Conservation (phyloP, 2,888 invertebrate genomes). For the Tanypteryx hageni region DNA sequence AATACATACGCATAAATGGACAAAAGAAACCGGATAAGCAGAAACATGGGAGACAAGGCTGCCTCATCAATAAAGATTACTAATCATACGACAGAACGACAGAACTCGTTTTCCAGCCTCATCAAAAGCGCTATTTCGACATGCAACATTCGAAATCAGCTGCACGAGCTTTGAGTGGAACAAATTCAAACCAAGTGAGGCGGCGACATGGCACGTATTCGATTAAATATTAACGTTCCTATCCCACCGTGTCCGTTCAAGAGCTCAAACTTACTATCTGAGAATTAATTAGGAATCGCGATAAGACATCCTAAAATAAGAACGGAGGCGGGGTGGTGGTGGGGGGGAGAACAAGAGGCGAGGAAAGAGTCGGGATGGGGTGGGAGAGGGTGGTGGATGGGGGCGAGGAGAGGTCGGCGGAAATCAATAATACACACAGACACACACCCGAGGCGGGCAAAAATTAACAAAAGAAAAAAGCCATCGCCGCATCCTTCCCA, state of each 20-base stretch:
- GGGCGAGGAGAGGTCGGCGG: background rate
- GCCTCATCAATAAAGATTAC: no score
- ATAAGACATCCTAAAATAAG: background rate
- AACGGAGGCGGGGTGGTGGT: background rate
- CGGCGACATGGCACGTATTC: no score
- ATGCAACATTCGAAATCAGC: no score
- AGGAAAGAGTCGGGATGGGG: no score
- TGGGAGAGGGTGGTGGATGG: background rate
- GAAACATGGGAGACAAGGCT: no score
- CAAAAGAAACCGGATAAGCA: no score
- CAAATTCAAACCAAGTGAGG: no score
- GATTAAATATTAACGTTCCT: background rate
- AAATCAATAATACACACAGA: constrained; percentile 31
- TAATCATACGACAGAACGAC: no score
- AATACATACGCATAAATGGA: no score
- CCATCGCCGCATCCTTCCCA: constrained; percentile 41
- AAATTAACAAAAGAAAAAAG: constrained; percentile 46
- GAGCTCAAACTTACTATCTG: background rate
- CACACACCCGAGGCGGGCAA: constrained; percentile 1
- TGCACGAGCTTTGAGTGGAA: no score
- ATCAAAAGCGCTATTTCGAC: no score
- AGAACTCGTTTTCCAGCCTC: no score
- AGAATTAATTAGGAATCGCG: background rate
- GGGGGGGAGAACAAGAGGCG: background rate
- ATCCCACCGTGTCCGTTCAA: background rate